Base-by-base conservation (phyloP, 2,113 vertebrate species). In the Tragelaphus strepsiceros region DNA sequence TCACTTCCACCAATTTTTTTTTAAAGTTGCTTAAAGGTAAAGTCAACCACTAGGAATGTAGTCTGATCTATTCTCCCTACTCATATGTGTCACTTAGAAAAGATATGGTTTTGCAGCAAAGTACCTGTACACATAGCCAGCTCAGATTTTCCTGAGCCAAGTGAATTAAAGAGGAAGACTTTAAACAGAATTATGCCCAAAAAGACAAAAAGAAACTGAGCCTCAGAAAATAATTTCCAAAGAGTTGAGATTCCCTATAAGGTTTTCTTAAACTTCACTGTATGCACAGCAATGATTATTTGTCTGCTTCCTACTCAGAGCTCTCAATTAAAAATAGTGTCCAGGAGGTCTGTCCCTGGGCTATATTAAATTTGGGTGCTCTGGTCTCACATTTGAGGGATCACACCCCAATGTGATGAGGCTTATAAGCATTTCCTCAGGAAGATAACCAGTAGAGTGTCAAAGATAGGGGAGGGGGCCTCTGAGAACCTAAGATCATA, bases 141-240 rank as follows among this genome's bases (percentile, higher is more conserved):
- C 32, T 43, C 88, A 92, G 85, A 92, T 98, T 98, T 98, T 90
- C 97, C 97, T 97, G 98, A 98, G 92, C 97, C 95, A 97, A 94
- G 92, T 96, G 94, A 98, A 98, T 98, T 98, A 98, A 98, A 98
- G 97, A 94, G 94, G 84, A 95, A 91, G 51, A 51, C 22, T 78
- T 95, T 30, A 98, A 98, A 98, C 81, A 98, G 97, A 98, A 74
- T 53, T 87, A 81, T 62, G 22, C 30, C 30, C 80, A 84, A 94
- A 98, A 88, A 89, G 93, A 98, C 95, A 97, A 98, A 98, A 97
- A 90, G 96, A 97, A 97, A 97, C 94, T 56, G 91, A 98, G 81
- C 86, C 61, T 98, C 90, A 59, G 91, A 97, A 98, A 98, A 98
- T 97, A 83, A 98, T 97, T 98, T 97, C 96, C 91, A 97, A 97